phyloP scores from a whole-genome alignment of 2,888 invertebrate species.

The Heliothis peltigera region DNA sequence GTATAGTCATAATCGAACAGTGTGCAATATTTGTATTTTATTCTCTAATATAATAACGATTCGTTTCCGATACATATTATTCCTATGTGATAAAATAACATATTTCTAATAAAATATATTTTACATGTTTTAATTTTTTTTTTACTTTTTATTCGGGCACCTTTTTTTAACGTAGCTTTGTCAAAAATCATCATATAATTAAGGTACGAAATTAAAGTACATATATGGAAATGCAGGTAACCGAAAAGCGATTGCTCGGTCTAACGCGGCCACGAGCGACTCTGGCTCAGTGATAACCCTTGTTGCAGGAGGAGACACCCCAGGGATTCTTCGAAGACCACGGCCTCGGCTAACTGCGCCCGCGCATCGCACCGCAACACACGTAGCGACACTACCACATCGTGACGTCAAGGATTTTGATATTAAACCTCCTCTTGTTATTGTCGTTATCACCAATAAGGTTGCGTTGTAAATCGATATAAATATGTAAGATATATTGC shows the following conservation, averaged over 20 bases:
- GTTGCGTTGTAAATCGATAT: slow-evolving; percentile 29
- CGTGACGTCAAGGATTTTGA: slow-evolving; percentile 52
- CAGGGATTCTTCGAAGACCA: slow-evolving; percentile 99
- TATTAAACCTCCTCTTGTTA: slow-evolving; percentile 55
- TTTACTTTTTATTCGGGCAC: slow-evolving; percentile 42
- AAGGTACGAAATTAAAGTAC: background rate
- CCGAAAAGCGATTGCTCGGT: slow-evolving; percentile 86
- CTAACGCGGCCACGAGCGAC: slow-evolving; percentile 88
- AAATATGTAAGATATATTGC: slow-evolving; percentile 48
- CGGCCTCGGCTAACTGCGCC: slow-evolving; percentile 94
- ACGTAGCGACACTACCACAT: slow-evolving; percentile 47
- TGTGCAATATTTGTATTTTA: slow-evolving; percentile 53
- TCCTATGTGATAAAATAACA: slow-evolving; percentile 59
- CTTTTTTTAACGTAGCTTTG: slow-evolving; percentile 6
- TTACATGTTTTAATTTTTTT: slow-evolving; percentile 56
- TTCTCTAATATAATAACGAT: slow-evolving; percentile 41
- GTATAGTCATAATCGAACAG: slow-evolving; percentile 28
- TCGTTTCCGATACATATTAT: slow-evolving; percentile 46
- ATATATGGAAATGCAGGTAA: too few species aligned
- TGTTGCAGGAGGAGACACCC: slow-evolving; percentile 99
- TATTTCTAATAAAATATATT: slow-evolving; percentile 63
- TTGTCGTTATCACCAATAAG: slow-evolving; percentile 34
- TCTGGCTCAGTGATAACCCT: slow-evolving; percentile 89
- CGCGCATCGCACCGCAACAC: slow-evolving; percentile 37
- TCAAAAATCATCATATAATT: background rate